Conservation (phyloP, 2,113 vertebrate species). For the Lynx canadensis region DNA sequence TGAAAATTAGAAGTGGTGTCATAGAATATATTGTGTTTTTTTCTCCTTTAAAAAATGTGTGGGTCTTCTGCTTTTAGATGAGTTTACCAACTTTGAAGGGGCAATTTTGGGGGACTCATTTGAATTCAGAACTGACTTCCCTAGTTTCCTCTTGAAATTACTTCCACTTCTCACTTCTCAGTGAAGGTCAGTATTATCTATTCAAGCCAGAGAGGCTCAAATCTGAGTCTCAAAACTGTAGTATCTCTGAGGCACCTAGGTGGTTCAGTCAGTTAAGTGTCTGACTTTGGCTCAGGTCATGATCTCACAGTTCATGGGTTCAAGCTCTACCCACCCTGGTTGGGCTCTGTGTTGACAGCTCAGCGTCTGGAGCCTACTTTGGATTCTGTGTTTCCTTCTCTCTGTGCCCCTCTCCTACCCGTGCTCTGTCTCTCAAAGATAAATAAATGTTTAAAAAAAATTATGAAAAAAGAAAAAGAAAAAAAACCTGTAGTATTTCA, state of each 20-base stretch:
- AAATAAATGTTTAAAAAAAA: too few relatives aligned
- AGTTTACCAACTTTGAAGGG: not conserved
- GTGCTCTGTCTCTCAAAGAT: too few relatives aligned
- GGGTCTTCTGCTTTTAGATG: not conserved
- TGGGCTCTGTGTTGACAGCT: too few relatives aligned
- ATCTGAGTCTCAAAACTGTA: not conserved
- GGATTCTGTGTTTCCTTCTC: too few relatives aligned
- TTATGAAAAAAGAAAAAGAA: too few relatives aligned
- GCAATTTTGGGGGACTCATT: not conserved
- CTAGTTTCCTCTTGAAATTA: not conserved
- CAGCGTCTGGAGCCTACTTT: too few relatives aligned
- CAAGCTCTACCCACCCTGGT: too few relatives aligned
- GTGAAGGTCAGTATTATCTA: not conserved
- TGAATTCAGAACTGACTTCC: slow-evolving; percentile 1
- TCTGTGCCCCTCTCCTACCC: too few relatives aligned
- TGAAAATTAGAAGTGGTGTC: slow-evolving; percentile 7
- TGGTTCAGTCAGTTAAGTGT: too few relatives aligned
- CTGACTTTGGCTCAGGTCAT: too few relatives aligned
- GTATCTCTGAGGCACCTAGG: not conserved
- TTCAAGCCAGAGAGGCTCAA: not conserved
- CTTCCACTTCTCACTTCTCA: not conserved
- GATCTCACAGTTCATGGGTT: too few relatives aligned
- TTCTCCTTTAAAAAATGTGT: slow-evolving; percentile 12
- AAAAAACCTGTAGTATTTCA: too few relatives aligned
- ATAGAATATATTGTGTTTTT: not conserved